Conservation (phyloP, 1,140 invertebrate species). For the Brachionus plicatilis region DNA sequence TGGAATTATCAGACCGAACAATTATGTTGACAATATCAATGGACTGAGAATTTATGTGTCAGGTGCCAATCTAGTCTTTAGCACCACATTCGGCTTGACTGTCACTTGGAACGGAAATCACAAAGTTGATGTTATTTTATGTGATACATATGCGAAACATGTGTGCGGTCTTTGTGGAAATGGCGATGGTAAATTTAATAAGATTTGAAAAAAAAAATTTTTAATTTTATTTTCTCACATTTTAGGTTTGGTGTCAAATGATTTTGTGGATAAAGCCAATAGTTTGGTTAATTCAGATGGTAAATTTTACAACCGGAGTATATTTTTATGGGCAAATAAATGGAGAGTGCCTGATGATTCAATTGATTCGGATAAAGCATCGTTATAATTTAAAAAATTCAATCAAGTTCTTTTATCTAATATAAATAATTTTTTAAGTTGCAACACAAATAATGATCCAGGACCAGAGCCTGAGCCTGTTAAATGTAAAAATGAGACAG, state of each 20-base stretch:
- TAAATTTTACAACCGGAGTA: background rate
- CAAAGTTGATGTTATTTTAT: conserved; percentile 22
- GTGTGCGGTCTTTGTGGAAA: conserved; percentile 37
- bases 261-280: conserved; percentile 30
- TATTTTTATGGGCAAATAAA: background rate
- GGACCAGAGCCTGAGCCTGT: background rate
- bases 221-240: background rate
- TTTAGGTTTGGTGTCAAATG: background rate
- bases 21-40: conserved; percentile 1
- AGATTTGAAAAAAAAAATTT: background rate
- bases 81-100: conserved; percentile 7
- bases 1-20: background rate
- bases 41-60: background rate
- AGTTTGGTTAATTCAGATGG: background rate
- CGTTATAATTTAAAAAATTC: background rate
- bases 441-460: background rate
- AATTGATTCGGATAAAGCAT: background rate
- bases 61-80: conserved; percentile 5
- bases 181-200: background rate
- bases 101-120: conserved; percentile 27
- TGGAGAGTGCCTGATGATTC: conserved; percentile 34
- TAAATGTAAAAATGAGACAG: background rate
- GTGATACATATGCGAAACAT: conserved; percentile 8
- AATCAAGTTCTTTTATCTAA: background rate
- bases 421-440: background rate